Percentiles rank a stretch among this genome's conserved stretches.
Conservation (phyloP, 2,888 invertebrate species). For the Nemurella pictetii region DNA sequence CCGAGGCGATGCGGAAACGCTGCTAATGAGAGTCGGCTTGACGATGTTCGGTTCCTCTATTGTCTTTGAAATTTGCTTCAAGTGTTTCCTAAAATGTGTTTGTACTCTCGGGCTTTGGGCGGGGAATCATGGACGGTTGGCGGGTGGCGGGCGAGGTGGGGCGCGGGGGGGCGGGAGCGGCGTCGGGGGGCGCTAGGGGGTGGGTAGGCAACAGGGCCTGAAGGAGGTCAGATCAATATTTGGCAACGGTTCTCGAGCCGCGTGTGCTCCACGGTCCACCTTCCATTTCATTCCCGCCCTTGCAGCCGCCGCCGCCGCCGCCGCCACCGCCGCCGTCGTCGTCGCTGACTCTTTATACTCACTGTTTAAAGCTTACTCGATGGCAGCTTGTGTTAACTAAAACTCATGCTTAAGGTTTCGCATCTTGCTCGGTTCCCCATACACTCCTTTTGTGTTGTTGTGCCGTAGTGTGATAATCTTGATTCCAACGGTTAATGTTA, state of each 20-base stretch:
- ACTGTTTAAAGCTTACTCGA: conserved; percentile 18
- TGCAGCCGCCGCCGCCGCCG: background rate
- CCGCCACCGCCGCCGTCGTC: background rate
- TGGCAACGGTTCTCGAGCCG: conserved; percentile 30
- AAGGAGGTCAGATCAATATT: conserved; percentile 36
- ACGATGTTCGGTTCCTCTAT: background rate
- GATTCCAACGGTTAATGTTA: background rate
- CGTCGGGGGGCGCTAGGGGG: background rate
- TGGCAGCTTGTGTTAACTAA: background rate
- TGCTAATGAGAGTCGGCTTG: background rate
- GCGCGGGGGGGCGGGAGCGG: background rate
- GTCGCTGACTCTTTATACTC: background rate
- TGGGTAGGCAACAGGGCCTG: conserved; percentile 30
- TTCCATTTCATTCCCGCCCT: conserved; percentile 3
- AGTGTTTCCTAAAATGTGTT: conserved; percentile 28
- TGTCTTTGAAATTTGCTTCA: conserved; percentile 21
- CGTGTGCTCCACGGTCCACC: background rate
- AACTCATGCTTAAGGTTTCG: background rate
- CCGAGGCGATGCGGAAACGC: background rate
- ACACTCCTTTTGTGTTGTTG: background rate
- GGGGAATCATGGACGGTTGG: background rate
- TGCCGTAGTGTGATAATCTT: background rate
- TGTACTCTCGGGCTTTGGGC: conserved; percentile 12
- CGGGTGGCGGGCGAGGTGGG: background rate
- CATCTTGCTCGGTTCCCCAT: background rate